These are phyloP conservation scores for Mandrillus leucophaeus DNA, from an alignment of 2,113 vertebrate genomes.

Conservation along the genomic window DNA sequence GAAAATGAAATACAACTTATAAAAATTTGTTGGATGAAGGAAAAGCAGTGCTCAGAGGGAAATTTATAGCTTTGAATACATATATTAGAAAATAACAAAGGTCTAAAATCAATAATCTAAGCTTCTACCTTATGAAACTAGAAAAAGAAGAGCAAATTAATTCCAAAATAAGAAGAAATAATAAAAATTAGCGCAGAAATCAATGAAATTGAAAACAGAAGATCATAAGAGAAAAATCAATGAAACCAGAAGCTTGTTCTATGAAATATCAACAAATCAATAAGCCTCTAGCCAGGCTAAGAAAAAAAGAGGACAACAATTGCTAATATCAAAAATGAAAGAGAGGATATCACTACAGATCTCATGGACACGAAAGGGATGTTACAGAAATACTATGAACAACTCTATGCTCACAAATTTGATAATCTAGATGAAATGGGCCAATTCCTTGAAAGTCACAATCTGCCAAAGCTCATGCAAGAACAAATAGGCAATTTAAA, in stretches of 20 bases:
- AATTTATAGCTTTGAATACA: neutral
- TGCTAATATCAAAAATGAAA: neutral
- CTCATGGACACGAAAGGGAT: neutral
- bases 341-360: neutral
- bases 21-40: neutral
- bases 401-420: neutral
- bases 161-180: neutral
- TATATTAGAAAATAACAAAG: neutral
- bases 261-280: neutral
- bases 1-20: neutral
- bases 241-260: neutral
- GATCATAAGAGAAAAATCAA: neutral
- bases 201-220: neutral
- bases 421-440: neutral
- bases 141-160: neutral
- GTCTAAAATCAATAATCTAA: neutral
- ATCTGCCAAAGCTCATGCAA: neutral
- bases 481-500: neutral
- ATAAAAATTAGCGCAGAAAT: neutral
- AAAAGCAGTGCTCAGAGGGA: neutral
- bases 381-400: neutral
- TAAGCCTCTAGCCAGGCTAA: neutral
- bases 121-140: neutral
- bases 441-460: neutral
- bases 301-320: neutral